Percentiles rank a stretch among this genome's conserved stretches.
phyloP scores from a whole-genome alignment of 2,797 vertebrate genomes.

The Diceros bicornis region DNA sequence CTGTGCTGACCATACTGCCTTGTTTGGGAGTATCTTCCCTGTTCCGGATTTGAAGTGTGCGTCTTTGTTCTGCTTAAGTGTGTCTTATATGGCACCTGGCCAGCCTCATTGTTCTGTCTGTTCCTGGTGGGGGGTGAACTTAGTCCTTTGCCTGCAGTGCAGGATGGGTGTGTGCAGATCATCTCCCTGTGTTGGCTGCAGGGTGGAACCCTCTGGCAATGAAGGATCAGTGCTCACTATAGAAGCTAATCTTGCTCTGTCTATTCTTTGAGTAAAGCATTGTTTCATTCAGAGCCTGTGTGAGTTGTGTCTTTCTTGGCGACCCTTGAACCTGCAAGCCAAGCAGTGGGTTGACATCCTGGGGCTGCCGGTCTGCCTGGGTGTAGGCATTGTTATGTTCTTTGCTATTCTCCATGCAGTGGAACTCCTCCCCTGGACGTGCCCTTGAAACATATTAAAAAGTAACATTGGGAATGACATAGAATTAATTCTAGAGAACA shows the following conservation, averaged over 20 bases:
- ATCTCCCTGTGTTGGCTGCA: background rate
- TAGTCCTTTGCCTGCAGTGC: background rate
- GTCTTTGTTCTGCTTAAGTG: background rate
- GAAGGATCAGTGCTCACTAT: background rate
- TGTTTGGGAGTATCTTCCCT: background rate
- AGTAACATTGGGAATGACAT: background rate
- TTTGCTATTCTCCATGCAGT: background rate
- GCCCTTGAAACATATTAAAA: conserved; percentile 32
- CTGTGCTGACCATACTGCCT: no score
- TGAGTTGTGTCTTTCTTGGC: background rate
- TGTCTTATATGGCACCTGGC: background rate
- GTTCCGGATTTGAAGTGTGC: background rate
- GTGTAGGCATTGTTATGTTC: background rate
- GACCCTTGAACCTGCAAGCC: no score
- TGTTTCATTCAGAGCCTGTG: background rate
- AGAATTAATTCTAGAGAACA: background rate
- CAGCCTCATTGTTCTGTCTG: background rate
- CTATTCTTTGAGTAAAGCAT: background rate
- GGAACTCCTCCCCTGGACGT: background rate
- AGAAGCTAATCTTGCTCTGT: background rate
- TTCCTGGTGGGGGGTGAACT: background rate
- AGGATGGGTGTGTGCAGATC: background rate
- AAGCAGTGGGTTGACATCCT: rapidly evolving
- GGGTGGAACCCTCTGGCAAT: no score
- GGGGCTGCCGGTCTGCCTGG: no score